A percentile compares a stretch with the other conserved stretches of the same genome.
These are phyloP conservation scores for Monochamus saltuarius DNA, from an alignment of 1,140 invertebrate species.

Conservation along the genomic window DNA sequence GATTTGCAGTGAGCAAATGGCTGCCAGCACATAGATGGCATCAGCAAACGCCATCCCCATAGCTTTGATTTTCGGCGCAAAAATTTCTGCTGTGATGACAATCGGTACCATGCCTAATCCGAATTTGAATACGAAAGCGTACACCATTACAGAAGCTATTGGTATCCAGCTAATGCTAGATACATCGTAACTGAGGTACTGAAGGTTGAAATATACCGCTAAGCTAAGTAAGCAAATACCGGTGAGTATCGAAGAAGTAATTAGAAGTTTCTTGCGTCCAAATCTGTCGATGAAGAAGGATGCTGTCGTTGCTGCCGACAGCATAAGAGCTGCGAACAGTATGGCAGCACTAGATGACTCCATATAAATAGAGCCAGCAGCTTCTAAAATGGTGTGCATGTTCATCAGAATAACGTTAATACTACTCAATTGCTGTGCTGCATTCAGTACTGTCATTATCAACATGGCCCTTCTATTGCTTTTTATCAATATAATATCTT, in stretches of 20 bases:
- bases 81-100: constrained; percentile 66
- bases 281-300: constrained; percentile 48
- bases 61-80: constrained; percentile 61
- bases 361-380: constrained; percentile 45
- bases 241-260: constrained; percentile 32
- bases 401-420: constrained; percentile 60
- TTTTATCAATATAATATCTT: constrained; percentile 32
- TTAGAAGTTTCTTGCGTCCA: constrained; percentile 53
- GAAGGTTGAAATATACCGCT: constrained; percentile 39
- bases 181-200: constrained; percentile 15
- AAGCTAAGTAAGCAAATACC: constrained; percentile 21
- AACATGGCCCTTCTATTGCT: constrained; percentile 39
- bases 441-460: constrained; percentile 54
- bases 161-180: constrained; percentile 23
- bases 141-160: constrained; percentile 25
- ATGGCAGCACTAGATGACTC: constrained; percentile 44
- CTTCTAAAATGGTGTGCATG: constrained; percentile 53
- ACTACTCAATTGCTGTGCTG: constrained; percentile 56
- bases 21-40: constrained; percentile 42
- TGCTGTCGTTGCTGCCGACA: constrained; percentile 39
- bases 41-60: constrained; percentile 39
- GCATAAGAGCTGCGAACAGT: constrained; percentile 50
- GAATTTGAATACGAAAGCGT: constrained; percentile 26
- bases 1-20: constrained; percentile 66
- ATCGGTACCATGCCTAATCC: constrained; percentile 61